Evolutionary conservation across 1,140 invertebrate species (phyloP).

Genomic region (Coboldia fuscipes): DNA sequence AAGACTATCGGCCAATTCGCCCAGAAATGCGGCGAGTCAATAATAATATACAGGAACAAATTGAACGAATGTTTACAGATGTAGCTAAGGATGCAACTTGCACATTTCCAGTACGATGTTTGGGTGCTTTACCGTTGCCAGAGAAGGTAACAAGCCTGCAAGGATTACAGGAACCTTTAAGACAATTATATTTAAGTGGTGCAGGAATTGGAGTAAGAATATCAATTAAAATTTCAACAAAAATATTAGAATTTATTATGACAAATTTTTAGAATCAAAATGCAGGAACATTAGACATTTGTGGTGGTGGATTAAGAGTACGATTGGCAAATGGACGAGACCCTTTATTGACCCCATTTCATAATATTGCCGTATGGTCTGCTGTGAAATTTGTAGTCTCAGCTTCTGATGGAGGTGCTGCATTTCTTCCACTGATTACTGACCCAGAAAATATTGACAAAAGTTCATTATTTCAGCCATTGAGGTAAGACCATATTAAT

Average conservation of each 20-base stretch:
- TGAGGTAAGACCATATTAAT: slow-evolving; percentile 9
- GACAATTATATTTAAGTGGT: slow-evolving; percentile 43
- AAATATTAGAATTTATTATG: neutral
- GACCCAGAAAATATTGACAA: slow-evolving; percentile 62
- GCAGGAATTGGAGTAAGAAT: slow-evolving; percentile 11
- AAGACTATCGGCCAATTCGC: neutral
- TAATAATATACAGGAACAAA: slow-evolving; percentile 61
- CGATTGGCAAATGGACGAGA: slow-evolving; percentile 10
- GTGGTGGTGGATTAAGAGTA: slow-evolving; percentile 39
- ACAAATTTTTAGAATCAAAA: slow-evolving; percentile 9
- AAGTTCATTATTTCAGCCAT: slow-evolving; percentile 33
- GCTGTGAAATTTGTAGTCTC: slow-evolving; percentile 54
- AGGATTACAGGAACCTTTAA: slow-evolving; percentile 58
- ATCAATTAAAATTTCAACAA: neutral
- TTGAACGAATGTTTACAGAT: slow-evolving; percentile 68
- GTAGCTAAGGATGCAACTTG: slow-evolving; percentile 42
- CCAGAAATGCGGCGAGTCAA: slow-evolving; percentile 20
- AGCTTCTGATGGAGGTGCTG: slow-evolving; percentile 26
- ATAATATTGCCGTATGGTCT: slow-evolving; percentile 79
- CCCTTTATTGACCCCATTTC: slow-evolving; percentile 50
- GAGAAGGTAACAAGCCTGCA: slow-evolving; percentile 61
- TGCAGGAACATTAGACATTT: slow-evolving; percentile 41
- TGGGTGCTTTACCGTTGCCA: slow-evolving; percentile 54
- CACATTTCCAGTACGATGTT: slow-evolving; percentile 51
- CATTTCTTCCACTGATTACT: slow-evolving; percentile 67